phyloP scores from a whole-genome alignment of 2,797 vertebrate species.

The Avahi laniger region DNA sequence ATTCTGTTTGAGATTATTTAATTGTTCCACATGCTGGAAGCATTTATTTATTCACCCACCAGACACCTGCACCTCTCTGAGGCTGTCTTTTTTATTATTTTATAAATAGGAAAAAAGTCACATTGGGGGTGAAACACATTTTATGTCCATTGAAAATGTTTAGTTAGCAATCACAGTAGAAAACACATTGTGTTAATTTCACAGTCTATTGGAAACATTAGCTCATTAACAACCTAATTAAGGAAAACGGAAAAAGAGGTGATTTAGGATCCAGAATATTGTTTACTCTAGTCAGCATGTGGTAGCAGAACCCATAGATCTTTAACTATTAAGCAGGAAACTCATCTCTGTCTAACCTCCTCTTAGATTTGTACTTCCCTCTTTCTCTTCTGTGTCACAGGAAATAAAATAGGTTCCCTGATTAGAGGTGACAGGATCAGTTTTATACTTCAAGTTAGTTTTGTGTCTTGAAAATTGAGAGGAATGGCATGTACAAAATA shows the following conservation, averaged over 20 bases:
- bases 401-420: background rate
- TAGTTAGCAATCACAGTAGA: constrained; percentile 50
- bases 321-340: background rate
- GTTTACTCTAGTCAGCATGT: background rate
- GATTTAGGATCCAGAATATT: background rate
- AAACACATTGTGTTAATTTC: constrained; percentile 60
- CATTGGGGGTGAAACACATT: background rate
- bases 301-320: background rate
- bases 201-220: constrained; percentile 24
- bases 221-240: constrained; percentile 66
- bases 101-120: constrained; percentile 21
- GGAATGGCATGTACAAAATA: background rate
- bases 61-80: constrained; percentile 32
- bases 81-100: constrained; percentile 33
- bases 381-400: background rate
- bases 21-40: constrained; percentile 40
- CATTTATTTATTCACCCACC: constrained; percentile 50
- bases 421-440: background rate
- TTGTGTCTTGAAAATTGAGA: background rate
- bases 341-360: background rate
- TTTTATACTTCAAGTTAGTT: constrained; percentile 8
- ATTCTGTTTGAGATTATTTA: constrained; percentile 65
- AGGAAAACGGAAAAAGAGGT: background rate
- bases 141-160: constrained; percentile 46
- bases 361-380: background rate